These are phyloP conservation scores for Bradynema listronoti DNA, from an alignment of 1,140 invertebrate genomes.

Conservation along the genomic window DNA sequence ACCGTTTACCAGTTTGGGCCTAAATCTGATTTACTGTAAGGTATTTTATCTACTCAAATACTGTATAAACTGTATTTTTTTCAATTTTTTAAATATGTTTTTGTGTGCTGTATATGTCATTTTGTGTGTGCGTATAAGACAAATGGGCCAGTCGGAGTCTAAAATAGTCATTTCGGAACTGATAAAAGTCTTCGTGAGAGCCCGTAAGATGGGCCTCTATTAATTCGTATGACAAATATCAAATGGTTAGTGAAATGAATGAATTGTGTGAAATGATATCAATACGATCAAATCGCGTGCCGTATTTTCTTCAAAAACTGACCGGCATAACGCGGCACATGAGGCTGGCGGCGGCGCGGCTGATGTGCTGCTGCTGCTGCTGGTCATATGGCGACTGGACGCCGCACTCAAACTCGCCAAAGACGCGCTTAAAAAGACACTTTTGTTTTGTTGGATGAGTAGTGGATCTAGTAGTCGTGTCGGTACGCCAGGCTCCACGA, in stretches of 20 bases:
- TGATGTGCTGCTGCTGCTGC: constrained; percentile 2
- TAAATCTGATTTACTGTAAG: too few relatives aligned
- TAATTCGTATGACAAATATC: background rate
- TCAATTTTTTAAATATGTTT: too few relatives aligned
- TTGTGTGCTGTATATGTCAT: too few relatives aligned
- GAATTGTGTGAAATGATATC: background rate
- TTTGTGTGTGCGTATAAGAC: background rate
- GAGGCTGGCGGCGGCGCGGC: constrained; percentile 2
- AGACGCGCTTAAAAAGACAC: constrained; percentile 35
- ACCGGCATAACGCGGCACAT: constrained; percentile 20
- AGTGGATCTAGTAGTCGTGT: constrained; percentile 11
- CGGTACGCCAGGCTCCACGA: constrained; percentile 3
- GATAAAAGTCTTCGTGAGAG: background rate
- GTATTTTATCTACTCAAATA: too few relatives aligned
- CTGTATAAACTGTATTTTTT: too few relatives aligned
- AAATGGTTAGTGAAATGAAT: background rate
- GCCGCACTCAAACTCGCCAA: constrained; percentile 5
- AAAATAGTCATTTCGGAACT: background rate
- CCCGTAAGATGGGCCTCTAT: background rate
- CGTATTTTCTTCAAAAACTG: too few relatives aligned
- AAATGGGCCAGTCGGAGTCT: background rate
- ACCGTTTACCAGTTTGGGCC: too few relatives aligned
- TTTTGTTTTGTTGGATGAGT: constrained; percentile 1
- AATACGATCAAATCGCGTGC: too few relatives aligned
- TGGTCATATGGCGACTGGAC: constrained; percentile 4